Base-by-base conservation (phyloP, 2,113 vertebrate genomes). In the Poicephalus meyeri region DNA sequence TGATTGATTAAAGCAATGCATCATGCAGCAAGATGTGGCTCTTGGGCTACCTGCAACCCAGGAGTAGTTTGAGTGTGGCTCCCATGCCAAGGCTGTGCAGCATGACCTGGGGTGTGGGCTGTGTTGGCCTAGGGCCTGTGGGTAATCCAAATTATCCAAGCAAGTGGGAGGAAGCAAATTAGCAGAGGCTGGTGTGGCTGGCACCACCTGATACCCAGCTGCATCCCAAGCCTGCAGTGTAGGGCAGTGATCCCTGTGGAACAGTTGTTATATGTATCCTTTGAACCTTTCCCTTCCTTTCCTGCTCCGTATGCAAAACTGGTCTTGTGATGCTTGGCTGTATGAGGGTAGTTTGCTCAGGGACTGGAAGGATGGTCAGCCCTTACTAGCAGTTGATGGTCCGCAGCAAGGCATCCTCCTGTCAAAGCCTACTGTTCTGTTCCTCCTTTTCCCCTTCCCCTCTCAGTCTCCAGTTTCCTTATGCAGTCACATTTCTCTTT, bases 81-180 rank as follows among this genome's bases (percentile, higher is more conserved):
- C 20, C 90, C 31, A 28, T 65, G 85, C 28, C 0, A 1, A 49
- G 64, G 58, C 76, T 72, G n/a, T 52, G 55, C 60, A 61, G 0
- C 16, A 18, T 73, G 79, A 83, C 82, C 85, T 2, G 2, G 7
- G 80, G 47, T 1, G 9, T 58, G 81, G 81, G 88, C 70, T 81
- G 52, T 52, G 24, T 52, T 92, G 89, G 63, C 74, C 33, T 9
- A 14, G 58, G 64, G 64, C 80, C 56, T 69, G 49, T 17, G 60
- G 68, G 64, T 72, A 70, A 80, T 73, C 73, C 39, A 11, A 64
- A 64, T 81, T 60, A 89, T 58, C 63, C 37, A 28, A 53, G 50
- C 46, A 88, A 68, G 83, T 84, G 60, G 80, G 77, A 89, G 60
- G 80, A 84, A 86, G 80, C 53, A 91, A 91, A 84, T 94, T 11